Base-by-base conservation (phyloP, 1,140 invertebrate genomes). In the Caenorhabditis brenneri region DNA sequence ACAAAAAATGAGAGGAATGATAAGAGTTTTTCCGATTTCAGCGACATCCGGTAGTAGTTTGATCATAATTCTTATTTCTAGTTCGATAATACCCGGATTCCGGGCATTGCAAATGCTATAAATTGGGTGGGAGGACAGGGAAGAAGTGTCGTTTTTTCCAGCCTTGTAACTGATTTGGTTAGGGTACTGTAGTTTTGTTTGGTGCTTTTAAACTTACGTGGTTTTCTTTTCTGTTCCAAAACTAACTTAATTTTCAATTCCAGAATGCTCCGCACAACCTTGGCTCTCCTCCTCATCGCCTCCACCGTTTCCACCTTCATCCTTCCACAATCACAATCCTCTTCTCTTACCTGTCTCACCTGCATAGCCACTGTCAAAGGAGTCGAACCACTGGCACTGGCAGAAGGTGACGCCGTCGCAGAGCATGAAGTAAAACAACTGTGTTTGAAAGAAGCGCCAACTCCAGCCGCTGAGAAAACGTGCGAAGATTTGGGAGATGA, bases 401-500 rank as follows among this genome's bases (percentile, higher is more conserved):
- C 36, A 12, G 65, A 74, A 31, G 65, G 65, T 12, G 65, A 74
- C 42, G 65, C 15, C 5, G 65, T 74, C n/a, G 65, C 65, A 39
- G n/a, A 74, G 36, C 33, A 74, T 27, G 65, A 74, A 46, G 65
- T 74, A n/a, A 15, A 31, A 15, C 19, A 33, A 4, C 24, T 74
- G n/a, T 74, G 65, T 24, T 10, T 74, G 65, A 74, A 74, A 42
- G 65, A 74, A n/a, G 65, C 65, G 1, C 65, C 65, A 46, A 74
- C 65, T 24, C 65, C 65, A 46, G 65, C 65, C 12, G 65, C 65
- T 24, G 65, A 74, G 36, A 46, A 42, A 46, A 10, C 33, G 9
- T 74, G 65, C 24, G 65, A 74, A 24, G 36, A 74, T 42, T 74
- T 42, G 42, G 65, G 65, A 39, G 65, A 74, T 74, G 65, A 74